Percentiles rank a stretch among this genome's conserved stretches.
Conservation (phyloP, 2,113 vertebrate genomes). For the Phainopepla nitens region DNA sequence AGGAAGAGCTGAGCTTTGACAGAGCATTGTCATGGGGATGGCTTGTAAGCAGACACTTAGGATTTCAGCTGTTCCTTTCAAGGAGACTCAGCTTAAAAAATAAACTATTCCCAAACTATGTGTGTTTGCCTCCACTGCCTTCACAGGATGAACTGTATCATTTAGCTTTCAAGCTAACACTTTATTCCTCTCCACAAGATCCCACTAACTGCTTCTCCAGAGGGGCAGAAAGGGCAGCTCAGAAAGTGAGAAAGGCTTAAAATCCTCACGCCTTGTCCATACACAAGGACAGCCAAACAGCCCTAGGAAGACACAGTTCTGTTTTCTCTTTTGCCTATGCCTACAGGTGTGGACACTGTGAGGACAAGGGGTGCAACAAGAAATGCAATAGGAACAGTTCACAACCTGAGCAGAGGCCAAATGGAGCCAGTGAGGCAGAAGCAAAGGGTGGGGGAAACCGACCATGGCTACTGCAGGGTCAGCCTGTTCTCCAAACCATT, state of each 20-base stretch:
- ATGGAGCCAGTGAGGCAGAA: background rate
- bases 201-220: background rate
- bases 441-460: background rate
- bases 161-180: background rate
- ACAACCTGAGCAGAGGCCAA: background rate
- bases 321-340: background rate
- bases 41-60: background rate
- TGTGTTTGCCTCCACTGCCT: background rate
- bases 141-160: background rate
- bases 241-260: background rate
- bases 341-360: background rate
- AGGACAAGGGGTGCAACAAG: background rate
- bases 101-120: background rate
- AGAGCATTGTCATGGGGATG: background rate
- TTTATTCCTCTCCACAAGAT: background rate
- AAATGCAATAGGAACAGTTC: background rate
- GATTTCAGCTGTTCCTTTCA: background rate
- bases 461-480: background rate
- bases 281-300: background rate
- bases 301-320: background rate
- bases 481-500: background rate
- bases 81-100: background rate
- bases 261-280: background rate
- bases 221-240: background rate
- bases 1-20: background rate